Percentiles rank a stretch among this genome's conserved stretches.
Evolutionary conservation across 2,113 vertebrate genomes (phyloP).

Genomic region (Diadophis punctatus): DNA sequence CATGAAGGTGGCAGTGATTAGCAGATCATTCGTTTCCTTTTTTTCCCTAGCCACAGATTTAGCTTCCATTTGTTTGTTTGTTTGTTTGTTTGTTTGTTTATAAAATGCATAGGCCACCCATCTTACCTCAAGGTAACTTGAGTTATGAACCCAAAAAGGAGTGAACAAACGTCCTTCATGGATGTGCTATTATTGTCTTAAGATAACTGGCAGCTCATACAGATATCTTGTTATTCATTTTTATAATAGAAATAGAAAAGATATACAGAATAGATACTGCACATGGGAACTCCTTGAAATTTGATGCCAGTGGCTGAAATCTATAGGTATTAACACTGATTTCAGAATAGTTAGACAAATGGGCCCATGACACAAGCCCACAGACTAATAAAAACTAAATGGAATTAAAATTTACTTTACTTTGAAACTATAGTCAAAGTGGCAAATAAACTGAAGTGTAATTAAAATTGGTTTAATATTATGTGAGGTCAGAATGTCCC

Average conservation of each 20-base stretch:
- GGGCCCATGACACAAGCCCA: not conserved
- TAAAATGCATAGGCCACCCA: not conserved
- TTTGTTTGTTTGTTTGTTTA: no score
- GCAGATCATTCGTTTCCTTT: not conserved
- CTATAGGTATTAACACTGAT: not conserved
- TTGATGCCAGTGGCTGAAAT: not conserved
- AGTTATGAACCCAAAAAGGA: not conserved
- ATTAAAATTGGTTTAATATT: not conserved
- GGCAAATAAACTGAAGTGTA: not conserved
- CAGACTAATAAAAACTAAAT: not conserved
- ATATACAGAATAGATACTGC: not conserved
- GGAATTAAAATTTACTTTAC: not conserved
- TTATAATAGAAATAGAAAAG: not conserved
- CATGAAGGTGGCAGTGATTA: not conserved
- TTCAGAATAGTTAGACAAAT: not conserved
- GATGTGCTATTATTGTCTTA: not conserved
- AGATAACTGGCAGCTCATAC: not conserved
- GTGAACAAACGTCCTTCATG: not conserved
- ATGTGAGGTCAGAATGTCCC: not conserved
- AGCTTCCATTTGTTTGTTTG: not conserved
- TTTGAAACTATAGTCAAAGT: not conserved
- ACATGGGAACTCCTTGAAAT: not conserved
- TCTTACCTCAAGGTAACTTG: not conserved
- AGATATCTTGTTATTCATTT: not conserved
- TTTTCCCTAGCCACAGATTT: not conserved